Evolutionary conservation across 2,113 vertebrate genomes (phyloP).

Genomic region (Phasianus colchicus): DNA sequence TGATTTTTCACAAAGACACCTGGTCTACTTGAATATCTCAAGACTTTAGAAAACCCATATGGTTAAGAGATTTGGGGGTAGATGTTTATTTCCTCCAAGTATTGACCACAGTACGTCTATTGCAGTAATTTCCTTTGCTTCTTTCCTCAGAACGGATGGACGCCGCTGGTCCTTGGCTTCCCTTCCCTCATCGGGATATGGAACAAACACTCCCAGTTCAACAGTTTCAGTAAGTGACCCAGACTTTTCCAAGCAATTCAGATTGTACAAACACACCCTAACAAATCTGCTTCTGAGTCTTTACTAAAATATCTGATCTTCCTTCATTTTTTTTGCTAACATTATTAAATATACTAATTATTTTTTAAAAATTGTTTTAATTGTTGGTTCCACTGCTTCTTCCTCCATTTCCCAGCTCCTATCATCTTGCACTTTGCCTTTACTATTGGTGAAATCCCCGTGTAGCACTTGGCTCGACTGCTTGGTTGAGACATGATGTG

Average conservation of each 20-base stretch:
- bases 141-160: conserved; percentile 88
- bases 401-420: conserved; percentile 55
- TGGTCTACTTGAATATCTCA: not conserved
- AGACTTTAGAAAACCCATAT: not conserved
- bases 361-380: conserved; percentile 5
- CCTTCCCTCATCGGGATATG: conserved; percentile 95
- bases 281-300: conserved; percentile 63
- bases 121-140: not conserved
- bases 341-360: conserved; percentile 59
- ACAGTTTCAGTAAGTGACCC: conserved; percentile 92
- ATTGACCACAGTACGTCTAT: not conserved
- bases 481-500: not conserved
- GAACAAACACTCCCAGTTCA: conserved; percentile 98
- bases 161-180: conserved; percentile 98
- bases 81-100: not conserved
- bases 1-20: not conserved
- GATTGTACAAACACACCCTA: conserved; percentile 47
- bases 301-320: conserved; percentile 60
- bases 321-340: conserved; percentile 55
- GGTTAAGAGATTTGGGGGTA: not conserved
- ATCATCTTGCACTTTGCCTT: conserved; percentile 64
- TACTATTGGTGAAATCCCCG: conserved; percentile 31
- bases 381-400: conserved; percentile 64
- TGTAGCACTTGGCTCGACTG: conserved; percentile 6
- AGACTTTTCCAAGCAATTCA: conserved; percentile 33